Evolutionary conservation across 1,140 invertebrate species (phyloP).

Genomic region (Drosophila bocki): DNA sequence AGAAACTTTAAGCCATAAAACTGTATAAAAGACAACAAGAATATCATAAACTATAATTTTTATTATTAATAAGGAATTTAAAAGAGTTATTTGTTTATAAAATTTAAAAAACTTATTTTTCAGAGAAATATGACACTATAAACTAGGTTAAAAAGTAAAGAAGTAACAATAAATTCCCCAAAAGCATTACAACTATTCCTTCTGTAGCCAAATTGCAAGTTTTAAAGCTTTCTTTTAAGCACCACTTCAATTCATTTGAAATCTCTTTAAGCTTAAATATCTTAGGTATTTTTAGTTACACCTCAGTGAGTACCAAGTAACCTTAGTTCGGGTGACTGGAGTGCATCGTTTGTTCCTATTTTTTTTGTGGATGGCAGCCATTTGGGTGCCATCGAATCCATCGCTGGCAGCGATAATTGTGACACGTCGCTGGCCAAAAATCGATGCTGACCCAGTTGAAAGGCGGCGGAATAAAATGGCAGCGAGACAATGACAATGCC

Average conservation of each 20-base stretch:
- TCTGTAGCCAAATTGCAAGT: neutral
- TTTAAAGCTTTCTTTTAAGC: too few relatives aligned
- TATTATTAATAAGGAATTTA: neutral
- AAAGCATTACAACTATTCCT: neutral
- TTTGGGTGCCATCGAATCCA: slow-evolving; percentile 51
- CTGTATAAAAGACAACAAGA: neutral
- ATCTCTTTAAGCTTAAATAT: slow-evolving; percentile 1
- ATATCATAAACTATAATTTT: neutral
- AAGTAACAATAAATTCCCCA: too few relatives aligned
- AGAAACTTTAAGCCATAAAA: neutral
- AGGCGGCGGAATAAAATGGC: slow-evolving; percentile 39
- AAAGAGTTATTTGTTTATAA: neutral
- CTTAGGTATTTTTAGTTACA: neutral
- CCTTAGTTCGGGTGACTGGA: neutral
- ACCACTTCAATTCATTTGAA: neutral
- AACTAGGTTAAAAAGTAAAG: too few relatives aligned
- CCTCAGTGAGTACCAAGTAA: slow-evolving; percentile 4
- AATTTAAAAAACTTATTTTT: too few relatives aligned
- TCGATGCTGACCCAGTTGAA: slow-evolving; percentile 80
- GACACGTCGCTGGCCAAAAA: slow-evolving; percentile 75
- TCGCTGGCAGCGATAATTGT: slow-evolving; percentile 66
- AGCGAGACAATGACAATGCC: slow-evolving; percentile 31
- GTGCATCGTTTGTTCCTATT: slow-evolving; percentile 7
- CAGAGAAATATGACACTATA: too few relatives aligned
- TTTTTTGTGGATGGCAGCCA: slow-evolving; percentile 25